phyloP scores from a whole-genome alignment of 2,113 vertebrate species.

The Calidris pugnax region DNA sequence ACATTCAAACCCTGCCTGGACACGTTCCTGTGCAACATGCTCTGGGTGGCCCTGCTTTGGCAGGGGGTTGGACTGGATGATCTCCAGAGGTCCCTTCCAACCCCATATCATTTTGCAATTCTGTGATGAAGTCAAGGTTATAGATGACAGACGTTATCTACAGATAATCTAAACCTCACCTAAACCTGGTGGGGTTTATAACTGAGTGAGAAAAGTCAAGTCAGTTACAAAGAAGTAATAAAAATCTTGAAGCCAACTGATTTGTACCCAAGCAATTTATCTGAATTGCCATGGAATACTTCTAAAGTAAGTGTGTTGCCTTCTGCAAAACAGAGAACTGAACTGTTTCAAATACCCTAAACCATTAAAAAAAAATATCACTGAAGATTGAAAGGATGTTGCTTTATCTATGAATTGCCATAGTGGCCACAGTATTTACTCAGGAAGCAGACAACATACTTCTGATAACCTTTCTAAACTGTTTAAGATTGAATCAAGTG shows the following conservation, averaged over 20 bases:
- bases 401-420: background rate
- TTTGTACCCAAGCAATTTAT: background rate
- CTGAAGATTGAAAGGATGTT: background rate
- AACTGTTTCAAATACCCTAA: background rate
- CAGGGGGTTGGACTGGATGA: no score
- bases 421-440: background rate
- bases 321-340: background rate
- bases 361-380: background rate
- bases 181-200: background rate
- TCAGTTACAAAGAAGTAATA: background rate
- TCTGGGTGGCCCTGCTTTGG: no score
- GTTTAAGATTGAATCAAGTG: background rate
- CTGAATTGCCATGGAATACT: background rate
- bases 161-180: background rate
- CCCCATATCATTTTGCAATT: no score
- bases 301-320: no score
- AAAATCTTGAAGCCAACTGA: background rate
- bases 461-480: background rate
- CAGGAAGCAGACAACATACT: background rate
- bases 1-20: no score
- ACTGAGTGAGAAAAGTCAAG: background rate
- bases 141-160: background rate
- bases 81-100: no score
- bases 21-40: no score
- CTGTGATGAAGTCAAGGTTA: background rate